A percentile compares a stretch with the other conserved stretches of the same genome.
These are phyloP conservation scores for Oreocharis arfaki DNA, from an alignment of 2,113 vertebrate species.

Conservation along the genomic window DNA sequence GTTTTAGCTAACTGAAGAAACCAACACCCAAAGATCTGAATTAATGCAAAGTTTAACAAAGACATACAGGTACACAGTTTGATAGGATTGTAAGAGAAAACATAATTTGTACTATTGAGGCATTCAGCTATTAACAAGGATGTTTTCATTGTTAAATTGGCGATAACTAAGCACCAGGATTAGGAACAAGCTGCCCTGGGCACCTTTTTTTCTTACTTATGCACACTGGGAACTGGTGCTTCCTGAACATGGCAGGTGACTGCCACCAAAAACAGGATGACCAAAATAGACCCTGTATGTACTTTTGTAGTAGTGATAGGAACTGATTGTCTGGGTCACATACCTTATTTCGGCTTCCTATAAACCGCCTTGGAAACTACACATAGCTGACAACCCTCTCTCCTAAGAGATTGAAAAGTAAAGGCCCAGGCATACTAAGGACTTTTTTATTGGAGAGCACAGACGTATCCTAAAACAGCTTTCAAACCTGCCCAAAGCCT, in stretches of 20 bases:
- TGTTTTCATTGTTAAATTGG: background rate
- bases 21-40: background rate
- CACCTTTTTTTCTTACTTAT: background rate
- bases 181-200: background rate
- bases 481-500: background rate
- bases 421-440: background rate
- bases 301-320: background rate
- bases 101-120: background rate
- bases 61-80: background rate
- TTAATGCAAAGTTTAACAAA: background rate
- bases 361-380: background rate
- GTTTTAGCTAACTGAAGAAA: background rate
- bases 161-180: background rate
- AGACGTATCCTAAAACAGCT: background rate
- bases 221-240: background rate
- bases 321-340: background rate
- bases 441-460: background rate
- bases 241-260: background rate
- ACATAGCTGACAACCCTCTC: background rate
- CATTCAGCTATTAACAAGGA: background rate
- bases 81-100: background rate
- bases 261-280: background rate
- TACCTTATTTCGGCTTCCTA: background rate
- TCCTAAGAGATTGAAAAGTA: background rate
- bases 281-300: background rate